Base-by-base conservation (phyloP, 1,140 invertebrate species). In the Calliphora vicina region DNA sequence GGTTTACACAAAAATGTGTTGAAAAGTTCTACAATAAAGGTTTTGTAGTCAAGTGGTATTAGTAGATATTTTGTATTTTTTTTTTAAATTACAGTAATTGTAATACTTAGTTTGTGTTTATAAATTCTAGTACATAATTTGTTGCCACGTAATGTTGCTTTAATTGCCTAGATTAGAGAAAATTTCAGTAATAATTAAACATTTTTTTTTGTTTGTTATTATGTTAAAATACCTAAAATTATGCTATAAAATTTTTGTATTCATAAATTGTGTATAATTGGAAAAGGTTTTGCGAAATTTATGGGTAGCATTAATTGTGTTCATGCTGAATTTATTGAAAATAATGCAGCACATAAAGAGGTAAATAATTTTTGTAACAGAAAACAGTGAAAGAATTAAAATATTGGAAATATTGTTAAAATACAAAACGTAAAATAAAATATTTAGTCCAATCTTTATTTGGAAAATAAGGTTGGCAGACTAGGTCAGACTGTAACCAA, bases 131-230 rank as follows among this genome's bases (percentile, higher is more conserved):
- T 67, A n/a, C n/a, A n/a, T n/a, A 67, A 67, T 25, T 67, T 67
- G 61, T 67, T 20, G 61, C 61, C 61, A 67, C 61, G 61, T 67
- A 67, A 67, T 67, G 61, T 23, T 67, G 61, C n/a, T 67, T 67
- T 67, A 67, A 67, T 67, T 67, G 61, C 61, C 61, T 67, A 23
- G 61, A 67, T 67, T 67, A 67, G n/a, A 67, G 61, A 6, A 25
- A n/a, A 67, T 67, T 67, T 67, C 25, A 25, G 61, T 23, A 57
- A 57, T n/a, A n/a, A n/a, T 57, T 57, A n/a, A 2, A 57, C 5
- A 35, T 35, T 8, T 35, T 35, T 35, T 35, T 1, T 35, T 6
- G 10, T 15, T 57, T 57, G 45, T 57, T 57, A 57, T 12, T n/a
- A 13, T 4, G 45, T 57, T 57, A 15, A 57, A 57, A 57, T 57